phyloP scores from a whole-genome alignment of 23 tunicate species.

The Halocynthia roretzi region DNA sequence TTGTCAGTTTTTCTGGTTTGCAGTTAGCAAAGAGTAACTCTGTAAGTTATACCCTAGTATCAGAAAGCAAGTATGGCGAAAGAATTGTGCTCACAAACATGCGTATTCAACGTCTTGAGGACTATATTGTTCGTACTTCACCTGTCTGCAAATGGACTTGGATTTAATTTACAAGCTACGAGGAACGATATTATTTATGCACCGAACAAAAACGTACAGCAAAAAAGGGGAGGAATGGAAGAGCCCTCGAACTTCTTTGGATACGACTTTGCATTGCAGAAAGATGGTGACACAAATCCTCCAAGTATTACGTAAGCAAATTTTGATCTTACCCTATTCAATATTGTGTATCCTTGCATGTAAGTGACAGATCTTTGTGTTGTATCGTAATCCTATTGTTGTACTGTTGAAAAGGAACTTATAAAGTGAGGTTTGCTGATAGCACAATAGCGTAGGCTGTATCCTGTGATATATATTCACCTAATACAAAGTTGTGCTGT shows the following conservation, averaged over 20 bases:
- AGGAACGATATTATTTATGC: too few species aligned
- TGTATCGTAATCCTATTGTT: neutral
- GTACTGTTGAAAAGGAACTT: neutral
- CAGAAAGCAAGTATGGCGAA: too few species aligned
- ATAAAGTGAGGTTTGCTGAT: neutral
- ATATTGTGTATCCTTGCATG: neutral
- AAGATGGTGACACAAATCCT: neutral
- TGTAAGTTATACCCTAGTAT: too few species aligned
- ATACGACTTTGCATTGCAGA: conserved; percentile 11
- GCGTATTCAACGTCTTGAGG: too few species aligned
- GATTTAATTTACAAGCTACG: too few species aligned
- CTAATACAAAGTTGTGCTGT: neutral
- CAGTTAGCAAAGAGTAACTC: too few species aligned
- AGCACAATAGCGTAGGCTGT: neutral
- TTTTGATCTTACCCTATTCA: neutral
- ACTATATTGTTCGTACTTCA: too few species aligned
- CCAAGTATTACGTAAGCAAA: neutral
- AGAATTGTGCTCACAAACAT: too few species aligned
- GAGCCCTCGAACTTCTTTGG: conserved; percentile 3
- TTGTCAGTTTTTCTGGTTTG: too few species aligned
- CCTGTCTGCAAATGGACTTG: too few species aligned
- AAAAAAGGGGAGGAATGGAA: too few species aligned
- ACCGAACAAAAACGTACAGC: too few species aligned
- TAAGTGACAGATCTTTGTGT: neutral
- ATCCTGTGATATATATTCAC: neutral